A percentile compares a stretch with the other conserved stretches of the same genome.
Conservation (phyloP, 2,113 vertebrate species). For the Axis porcinus region DNA sequence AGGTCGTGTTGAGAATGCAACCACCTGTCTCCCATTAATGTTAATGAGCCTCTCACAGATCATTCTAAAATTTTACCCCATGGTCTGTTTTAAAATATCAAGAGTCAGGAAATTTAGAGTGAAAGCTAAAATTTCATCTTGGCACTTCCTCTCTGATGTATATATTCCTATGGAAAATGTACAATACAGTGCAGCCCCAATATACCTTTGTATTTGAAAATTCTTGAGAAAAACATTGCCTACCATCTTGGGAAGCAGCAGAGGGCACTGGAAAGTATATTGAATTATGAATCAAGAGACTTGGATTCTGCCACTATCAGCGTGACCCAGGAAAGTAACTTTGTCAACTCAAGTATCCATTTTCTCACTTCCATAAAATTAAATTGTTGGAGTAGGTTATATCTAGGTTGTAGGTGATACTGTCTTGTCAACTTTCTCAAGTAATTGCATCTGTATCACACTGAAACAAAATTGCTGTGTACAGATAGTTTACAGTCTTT, state of each 20-base stretch:
- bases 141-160: conserved; percentile 41
- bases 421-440: not conserved
- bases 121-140: conserved; percentile 62
- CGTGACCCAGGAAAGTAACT: not conserved
- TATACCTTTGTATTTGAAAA: not conserved
- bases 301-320: not conserved
- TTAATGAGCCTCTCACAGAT: conserved; percentile 54
- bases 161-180: conserved; percentile 1
- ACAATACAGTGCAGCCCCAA: not conserved
- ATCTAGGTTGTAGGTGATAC: not conserved
- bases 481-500: not conserved
- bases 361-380: not conserved
- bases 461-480: not conserved
- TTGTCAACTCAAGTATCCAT: not conserved
- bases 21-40: conserved; percentile 68
- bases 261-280: not conserved
- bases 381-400: not conserved
- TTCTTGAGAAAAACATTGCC: not conserved
- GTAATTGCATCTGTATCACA: not conserved
- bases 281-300: not conserved
- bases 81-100: conserved; percentile 57
- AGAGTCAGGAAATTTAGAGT: conserved; percentile 62
- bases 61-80: conserved; percentile 49
- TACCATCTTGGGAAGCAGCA: not conserved
- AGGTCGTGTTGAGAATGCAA: not conserved